phyloP scores from a whole-genome alignment of 2,113 vertebrate species.

The Chaetodon auriga region DNA sequence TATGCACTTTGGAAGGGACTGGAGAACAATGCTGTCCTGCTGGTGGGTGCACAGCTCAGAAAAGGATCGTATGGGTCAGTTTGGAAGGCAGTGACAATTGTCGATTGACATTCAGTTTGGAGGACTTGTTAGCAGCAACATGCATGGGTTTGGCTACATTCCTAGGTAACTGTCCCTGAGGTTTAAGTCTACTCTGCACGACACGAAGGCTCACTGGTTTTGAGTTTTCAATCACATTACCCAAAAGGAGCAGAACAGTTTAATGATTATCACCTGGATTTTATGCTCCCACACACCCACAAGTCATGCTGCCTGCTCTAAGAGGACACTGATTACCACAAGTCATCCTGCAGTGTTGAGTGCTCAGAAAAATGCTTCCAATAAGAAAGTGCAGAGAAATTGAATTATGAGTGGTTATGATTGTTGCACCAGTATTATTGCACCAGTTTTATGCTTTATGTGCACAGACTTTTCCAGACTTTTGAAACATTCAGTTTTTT shows the following conservation, averaged over 20 bases:
- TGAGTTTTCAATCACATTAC: constrained; percentile 27
- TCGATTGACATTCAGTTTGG: neutral
- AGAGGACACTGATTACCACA: neutral
- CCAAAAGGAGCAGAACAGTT: constrained; percentile 21
- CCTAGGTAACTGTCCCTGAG: neutral
- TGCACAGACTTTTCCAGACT: neutral
- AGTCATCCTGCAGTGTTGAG: neutral
- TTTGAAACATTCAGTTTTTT: neutral
- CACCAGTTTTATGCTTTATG: neutral
- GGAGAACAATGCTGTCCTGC: neutral
- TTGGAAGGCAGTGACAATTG: neutral
- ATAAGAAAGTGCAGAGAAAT: neutral
- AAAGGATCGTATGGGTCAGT: neutral
- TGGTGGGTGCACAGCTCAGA: neutral
- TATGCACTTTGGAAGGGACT: neutral
- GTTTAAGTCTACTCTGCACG: neutral
- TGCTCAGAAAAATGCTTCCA: neutral
- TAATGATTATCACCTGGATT: constrained; percentile 37
- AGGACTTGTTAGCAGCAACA: neutral
- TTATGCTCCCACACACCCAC: constrained; percentile 7
- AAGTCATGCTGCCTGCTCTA: neutral
- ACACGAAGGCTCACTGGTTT: constrained; percentile 22
- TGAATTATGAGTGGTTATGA: neutral
- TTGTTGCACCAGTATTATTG: neutral
- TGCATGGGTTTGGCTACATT: neutral